Evolutionary conservation across 2,797 vertebrate genomes (phyloP), one percentile per base, ranked within the genome.

Genomic region (Cichlasoma orientale): DNA sequence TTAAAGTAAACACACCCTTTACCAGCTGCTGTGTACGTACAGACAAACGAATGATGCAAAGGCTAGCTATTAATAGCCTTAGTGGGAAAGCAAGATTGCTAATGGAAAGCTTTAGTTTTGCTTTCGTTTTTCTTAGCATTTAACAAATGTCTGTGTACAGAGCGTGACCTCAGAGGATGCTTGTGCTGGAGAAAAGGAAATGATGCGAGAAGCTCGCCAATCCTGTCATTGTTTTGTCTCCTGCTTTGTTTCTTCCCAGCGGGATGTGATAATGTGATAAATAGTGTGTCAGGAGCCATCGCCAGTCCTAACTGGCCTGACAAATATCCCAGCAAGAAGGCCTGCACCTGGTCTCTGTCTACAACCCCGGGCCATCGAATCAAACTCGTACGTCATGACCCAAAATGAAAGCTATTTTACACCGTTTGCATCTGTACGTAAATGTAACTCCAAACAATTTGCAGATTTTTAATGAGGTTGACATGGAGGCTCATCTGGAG

Each of bases 261-360:
- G 0, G 98, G 98, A 75, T 99, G 98, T 61, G 96, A 99, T 90
- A 96, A 97, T 77, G 95, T 95, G 75, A 93, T 99, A 77, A 97
- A 95, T 7, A 96, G 95, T 2, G 94, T 95, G 77, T 96, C 93
- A 0, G 97, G 97, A 47, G 96, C 90, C 84, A 97, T 99, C 93
- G 98, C 96, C 86, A 99, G 97, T 91, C 98, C 98, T 33, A 98
- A 99, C 95, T 99, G 98, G 98, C 98, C 98, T 0, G 96, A 98
- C 78, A 97, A 95, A 63, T 99, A 98, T 79, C 98, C 98, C 89
- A 99, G 97, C 84, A 99, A 98, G 93, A 99, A 98, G 93, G 96
- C 97, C 76, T 99, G 98, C 77, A 97, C 96, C 54, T 99, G 98
- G 98, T 94, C 96, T 57, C 94, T 99, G 88, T 94, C 95, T 82